These are phyloP conservation scores for Mamestra configurata DNA, from an alignment of 1,140 invertebrate species.

Conservation along the genomic window DNA sequence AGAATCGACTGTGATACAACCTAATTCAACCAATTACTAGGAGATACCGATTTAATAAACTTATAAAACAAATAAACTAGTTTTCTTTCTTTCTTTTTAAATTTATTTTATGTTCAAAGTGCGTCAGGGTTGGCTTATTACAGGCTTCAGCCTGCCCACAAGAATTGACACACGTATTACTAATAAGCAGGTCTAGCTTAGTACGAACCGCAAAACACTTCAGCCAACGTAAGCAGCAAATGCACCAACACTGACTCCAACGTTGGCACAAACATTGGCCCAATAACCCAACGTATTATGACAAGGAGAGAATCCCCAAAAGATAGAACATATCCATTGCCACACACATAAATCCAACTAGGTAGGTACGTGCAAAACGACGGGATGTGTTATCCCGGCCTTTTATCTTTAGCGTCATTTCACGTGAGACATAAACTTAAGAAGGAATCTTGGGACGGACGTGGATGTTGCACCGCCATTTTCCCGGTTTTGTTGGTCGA, in stretches of 20 bases:
- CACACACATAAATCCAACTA: constrained; percentile 33
- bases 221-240: neutral
- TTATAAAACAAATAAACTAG: too few species aligned
- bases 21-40: too few species aligned
- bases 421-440: constrained; percentile 50
- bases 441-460: constrained; percentile 15
- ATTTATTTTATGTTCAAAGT: too few species aligned
- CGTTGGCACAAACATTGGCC: neutral
- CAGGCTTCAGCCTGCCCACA: too few species aligned
- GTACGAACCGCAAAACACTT: neutral
- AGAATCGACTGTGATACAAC: too few species aligned
- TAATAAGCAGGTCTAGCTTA: too few species aligned
- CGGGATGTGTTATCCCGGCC: constrained; percentile 39
- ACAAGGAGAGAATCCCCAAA: constrained; percentile 35
- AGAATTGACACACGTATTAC: too few species aligned
- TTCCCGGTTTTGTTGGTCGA: neutral
- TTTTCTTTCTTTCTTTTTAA: too few species aligned
- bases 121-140: neutral
- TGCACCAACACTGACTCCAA: neutral
- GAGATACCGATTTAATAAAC: too few species aligned
- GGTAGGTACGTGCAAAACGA: constrained; percentile 45
- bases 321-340: constrained; percentile 46
- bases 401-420: constrained; percentile 55
- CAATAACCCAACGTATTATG: constrained; percentile 4
- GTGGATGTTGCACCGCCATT: neutral